phyloP scores from a whole-genome alignment of 1,140 invertebrate genomes.

The Drosophila tristis region DNA sequence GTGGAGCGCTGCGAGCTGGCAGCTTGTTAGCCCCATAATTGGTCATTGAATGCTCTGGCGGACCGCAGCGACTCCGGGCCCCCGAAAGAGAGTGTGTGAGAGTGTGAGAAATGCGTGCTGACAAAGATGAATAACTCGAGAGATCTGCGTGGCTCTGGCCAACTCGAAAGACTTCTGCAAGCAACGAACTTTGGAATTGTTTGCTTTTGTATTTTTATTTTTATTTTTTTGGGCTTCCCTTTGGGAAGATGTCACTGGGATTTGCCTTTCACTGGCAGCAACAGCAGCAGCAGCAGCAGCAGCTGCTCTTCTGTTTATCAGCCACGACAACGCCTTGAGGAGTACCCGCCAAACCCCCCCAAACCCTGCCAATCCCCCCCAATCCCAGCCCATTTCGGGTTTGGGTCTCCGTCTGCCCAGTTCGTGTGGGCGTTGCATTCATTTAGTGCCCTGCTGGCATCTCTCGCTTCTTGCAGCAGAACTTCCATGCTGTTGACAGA shows the following conservation, averaged over 20 bases:
- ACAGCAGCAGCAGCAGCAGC: slow-evolving; percentile 4
- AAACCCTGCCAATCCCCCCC: background rate
- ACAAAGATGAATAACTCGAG: slow-evolving; percentile 66
- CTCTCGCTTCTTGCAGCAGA: slow-evolving; percentile 23
- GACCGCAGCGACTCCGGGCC: background rate
- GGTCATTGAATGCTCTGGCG: slow-evolving; percentile 67
- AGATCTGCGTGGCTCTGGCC: background rate
- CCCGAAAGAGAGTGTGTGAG: slow-evolving; percentile 6
- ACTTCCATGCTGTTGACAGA: slow-evolving; percentile 74
- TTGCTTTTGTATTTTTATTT: slow-evolving; percentile 2
- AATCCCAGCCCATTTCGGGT: background rate
- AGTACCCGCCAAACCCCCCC: background rate
- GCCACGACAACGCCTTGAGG: background rate
- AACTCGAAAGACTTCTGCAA: slow-evolving; percentile 31
- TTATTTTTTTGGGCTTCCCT: slow-evolving; percentile 6
- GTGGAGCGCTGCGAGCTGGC: slow-evolving; percentile 20
- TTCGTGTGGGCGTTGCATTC: slow-evolving; percentile 66
- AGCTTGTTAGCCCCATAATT: slow-evolving; percentile 78
- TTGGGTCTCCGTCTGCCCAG: background rate
- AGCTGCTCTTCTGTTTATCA: slow-evolving; percentile 33
- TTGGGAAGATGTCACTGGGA: slow-evolving; percentile 31
- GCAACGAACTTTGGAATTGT: slow-evolving; percentile 47
- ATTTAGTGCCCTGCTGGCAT: slow-evolving; percentile 22
- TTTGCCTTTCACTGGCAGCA: slow-evolving; percentile 50
- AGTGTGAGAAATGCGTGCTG: slow-evolving; percentile 74